Evolutionary conservation across 2,888 invertebrate genomes (phyloP), one percentile per base, ranked within the genome.

Genomic region (Cerceris rybyensis): DNA sequence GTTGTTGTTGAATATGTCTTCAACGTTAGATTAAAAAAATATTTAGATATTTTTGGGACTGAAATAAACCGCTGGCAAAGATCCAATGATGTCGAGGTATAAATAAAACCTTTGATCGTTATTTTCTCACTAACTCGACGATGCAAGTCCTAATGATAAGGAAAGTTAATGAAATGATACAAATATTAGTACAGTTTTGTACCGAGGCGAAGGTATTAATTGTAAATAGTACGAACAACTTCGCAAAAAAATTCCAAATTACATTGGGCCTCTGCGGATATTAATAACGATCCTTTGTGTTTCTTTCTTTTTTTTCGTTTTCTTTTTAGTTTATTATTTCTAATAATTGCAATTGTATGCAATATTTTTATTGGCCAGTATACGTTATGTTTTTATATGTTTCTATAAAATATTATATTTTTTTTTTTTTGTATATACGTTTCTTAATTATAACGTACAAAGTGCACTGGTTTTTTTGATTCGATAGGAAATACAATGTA

Each of bases 31-130:
- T 7, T 54, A n/a, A 11, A 14, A 54, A 14, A 14, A 64, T 39
- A 17, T 43, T 65, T 78, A 64, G 67, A 9, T 41, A 54, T 14
- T 28, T 70, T 78, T 59, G 43, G 52, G 58, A 64, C 61, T 50
- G 50, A n/a, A 57, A 42, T 49, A 58, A 67, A 77, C 70, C 70
- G 54, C 78, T 72, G 78, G 78, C 72, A 55, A 78, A 78, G 43
- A 52, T 17, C 39, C 11, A 4, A 16, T n/a, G 16, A 54, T 59
- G 13, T 50, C 60, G 55, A n/a, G 7, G 7, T 52, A 52, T 46
- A 8, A 5, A 46, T 46, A 28, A 28, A 28, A 28, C 4, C 28
- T 28, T 28, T 28, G 28, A 28, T 28, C 28, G 28, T 28, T 28
- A 28, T 28, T 28, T 28, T 28, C 28, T 2, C 28, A 28, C 28